phyloP scores from a whole-genome alignment of 2,888 invertebrate species.

The Lepas anatifera region DNA sequence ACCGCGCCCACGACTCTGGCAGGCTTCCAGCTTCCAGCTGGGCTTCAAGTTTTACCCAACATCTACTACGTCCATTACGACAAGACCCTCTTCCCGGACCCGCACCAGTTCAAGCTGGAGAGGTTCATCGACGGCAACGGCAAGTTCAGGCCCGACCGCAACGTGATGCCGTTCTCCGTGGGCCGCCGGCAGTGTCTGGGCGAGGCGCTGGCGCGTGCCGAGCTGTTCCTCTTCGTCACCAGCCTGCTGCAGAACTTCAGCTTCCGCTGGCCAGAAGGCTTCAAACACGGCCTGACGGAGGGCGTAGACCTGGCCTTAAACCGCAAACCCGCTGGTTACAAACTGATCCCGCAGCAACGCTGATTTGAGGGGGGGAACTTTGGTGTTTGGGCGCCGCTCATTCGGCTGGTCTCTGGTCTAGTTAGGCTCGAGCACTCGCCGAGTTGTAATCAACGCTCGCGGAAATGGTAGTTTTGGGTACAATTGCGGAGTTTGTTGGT shows the following conservation, averaged over 20 bases:
- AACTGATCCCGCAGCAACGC: too few relatives aligned
- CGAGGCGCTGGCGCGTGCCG: background rate
- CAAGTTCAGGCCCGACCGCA: conserved; percentile 18
- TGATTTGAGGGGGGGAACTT: too few relatives aligned
- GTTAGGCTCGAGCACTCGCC: too few relatives aligned
- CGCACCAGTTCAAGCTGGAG: conserved; percentile 24
- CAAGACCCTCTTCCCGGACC: conserved; percentile 23
- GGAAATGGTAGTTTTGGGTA: too few relatives aligned
- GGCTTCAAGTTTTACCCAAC: conserved; percentile 25
- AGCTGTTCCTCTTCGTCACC: background rate
- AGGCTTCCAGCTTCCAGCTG: conserved; percentile 24
- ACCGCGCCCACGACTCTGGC: conserved; percentile 20
- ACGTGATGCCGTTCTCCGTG: conserved; percentile 24
- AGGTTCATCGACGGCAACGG: conserved; percentile 24
- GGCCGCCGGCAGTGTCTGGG: conserved; percentile 18
- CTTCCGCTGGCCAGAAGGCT: too few relatives aligned
- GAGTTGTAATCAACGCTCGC: too few relatives aligned
- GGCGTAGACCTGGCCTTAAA: too few relatives aligned
- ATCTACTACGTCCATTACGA: conserved; percentile 26
- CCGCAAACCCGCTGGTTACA: too few relatives aligned
- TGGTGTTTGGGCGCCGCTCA: too few relatives aligned
- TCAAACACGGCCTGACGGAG: too few relatives aligned
- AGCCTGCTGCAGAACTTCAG: conserved; percentile 6
- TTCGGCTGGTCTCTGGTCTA: too few relatives aligned
- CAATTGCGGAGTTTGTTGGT: too few relatives aligned